phyloP scores from a whole-genome alignment of 1,140 invertebrate species.

The Aphis craccivora region DNA sequence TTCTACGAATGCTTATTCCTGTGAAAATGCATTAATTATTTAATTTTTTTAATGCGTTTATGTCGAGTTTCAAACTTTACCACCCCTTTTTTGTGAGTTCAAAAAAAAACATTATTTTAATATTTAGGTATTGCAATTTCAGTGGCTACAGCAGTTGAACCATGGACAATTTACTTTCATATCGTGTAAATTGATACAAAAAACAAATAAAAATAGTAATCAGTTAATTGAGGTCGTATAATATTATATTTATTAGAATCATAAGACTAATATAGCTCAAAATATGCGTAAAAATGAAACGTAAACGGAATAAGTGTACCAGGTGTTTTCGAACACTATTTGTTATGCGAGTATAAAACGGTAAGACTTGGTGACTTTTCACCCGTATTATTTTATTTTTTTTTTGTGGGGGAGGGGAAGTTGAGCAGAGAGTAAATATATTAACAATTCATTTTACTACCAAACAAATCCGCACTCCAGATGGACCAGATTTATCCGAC shows the following conservation, averaged over 20 bases:
- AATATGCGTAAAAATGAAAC: not conserved
- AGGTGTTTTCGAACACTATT: conserved; percentile 39
- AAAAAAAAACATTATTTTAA: not conserved
- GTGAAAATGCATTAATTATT: not conserved
- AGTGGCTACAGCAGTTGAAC: not conserved
- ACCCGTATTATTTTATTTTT: not conserved
- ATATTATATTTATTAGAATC: not conserved
- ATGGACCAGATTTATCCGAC: not conserved
- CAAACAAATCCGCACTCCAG: not conserved
- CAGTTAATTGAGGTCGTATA: not conserved
- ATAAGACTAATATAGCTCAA: not conserved
- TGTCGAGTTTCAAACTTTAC: not conserved
- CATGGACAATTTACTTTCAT: not conserved
- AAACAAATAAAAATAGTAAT: not conserved
- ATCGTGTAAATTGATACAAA: too few relatives aligned
- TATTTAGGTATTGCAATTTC: not conserved
- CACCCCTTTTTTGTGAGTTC: not conserved
- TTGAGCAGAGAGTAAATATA: not conserved
- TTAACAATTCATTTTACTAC: conserved; percentile 45
- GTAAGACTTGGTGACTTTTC: conserved; percentile 26
- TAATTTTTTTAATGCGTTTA: not conserved
- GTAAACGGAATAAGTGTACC: not conserved
- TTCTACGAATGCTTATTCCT: not conserved
- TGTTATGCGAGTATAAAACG: conserved; percentile 23
- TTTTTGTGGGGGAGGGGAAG: not conserved